A percentile compares a stretch with the other conserved stretches of the same genome.
Evolutionary conservation across 2,797 vertebrate genomes (phyloP).

Genomic region (Siniperca scherzeri): DNA sequence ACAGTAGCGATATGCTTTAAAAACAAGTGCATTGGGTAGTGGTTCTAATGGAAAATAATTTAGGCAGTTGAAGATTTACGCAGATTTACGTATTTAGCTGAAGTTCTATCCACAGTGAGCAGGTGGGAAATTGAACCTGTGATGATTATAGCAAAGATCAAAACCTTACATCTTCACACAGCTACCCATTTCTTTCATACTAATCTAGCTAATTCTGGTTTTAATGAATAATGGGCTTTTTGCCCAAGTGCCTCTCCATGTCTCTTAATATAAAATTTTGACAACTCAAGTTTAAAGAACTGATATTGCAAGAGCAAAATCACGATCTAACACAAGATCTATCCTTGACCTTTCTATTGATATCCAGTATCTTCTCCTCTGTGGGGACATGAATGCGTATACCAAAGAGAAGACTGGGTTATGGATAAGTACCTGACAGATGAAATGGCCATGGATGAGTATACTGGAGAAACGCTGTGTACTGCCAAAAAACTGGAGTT

Average conservation of each 20-base stretch:
- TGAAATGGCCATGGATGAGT: too few relatives aligned
- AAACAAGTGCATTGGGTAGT: not conserved
- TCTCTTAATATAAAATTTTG: too few relatives aligned
- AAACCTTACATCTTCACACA: not conserved
- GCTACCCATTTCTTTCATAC: not conserved
- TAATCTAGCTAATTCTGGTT: not conserved
- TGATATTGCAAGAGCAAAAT: too few relatives aligned
- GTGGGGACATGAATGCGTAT: too few relatives aligned
- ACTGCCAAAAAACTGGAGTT: too few relatives aligned
- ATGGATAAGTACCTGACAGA: too few relatives aligned
- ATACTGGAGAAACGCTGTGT: too few relatives aligned
- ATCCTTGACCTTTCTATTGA: too few relatives aligned
- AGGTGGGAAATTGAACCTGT: not conserved
- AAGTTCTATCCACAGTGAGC: not conserved
- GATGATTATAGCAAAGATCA: not conserved
- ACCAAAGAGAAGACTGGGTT: too few relatives aligned
- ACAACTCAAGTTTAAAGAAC: too few relatives aligned
- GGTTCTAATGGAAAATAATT: not conserved
- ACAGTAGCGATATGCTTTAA: not conserved
- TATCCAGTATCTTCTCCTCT: too few relatives aligned
- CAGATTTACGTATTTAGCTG: not conserved
- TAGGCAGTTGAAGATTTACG: constrained; percentile 8
- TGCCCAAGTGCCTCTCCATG: not conserved
- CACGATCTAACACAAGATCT: too few relatives aligned
- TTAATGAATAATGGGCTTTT: not conserved